Percentiles rank a stretch among this genome's conserved stretches.
Conservation (phyloP, 2,888 invertebrate genomes). For the Nemoura dubitans region DNA sequence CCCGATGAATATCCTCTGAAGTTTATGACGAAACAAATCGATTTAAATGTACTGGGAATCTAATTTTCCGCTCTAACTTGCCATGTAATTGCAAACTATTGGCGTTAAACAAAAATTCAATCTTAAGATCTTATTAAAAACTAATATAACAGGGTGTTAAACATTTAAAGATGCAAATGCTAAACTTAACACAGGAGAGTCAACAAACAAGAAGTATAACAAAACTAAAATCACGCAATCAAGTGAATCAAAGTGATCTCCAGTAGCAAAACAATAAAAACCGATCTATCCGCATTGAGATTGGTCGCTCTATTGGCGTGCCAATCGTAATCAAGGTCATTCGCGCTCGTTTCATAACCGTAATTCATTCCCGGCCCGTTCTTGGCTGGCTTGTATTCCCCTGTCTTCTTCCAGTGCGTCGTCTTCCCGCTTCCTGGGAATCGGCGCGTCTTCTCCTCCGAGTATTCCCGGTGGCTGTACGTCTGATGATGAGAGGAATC, state of each 20-base stretch:
- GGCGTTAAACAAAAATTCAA: too few species aligned
- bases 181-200: background rate
- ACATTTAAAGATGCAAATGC: too few species aligned
- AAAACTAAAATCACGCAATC: background rate
- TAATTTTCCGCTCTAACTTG: too few species aligned
- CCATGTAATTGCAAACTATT: too few species aligned
- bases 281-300: background rate
- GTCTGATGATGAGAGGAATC: slow-evolving; percentile 43
- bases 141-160: too few species aligned
- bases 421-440: background rate
- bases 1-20: background rate
- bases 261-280: background rate
- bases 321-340: slow-evolving; percentile 46
- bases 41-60: too few species aligned
- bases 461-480: slow-evolving; percentile 46
- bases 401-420: background rate
- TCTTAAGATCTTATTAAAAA: too few species aligned
- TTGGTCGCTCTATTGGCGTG: background rate
- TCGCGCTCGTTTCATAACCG: slow-evolving; percentile 47
- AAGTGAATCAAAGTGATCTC: background rate
- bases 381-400: background rate
- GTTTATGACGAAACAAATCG: too few species aligned
- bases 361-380: background rate
- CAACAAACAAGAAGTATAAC: background rate
- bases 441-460: slow-evolving; percentile 35